Conservation (phyloP, 1,140 invertebrate genomes). For the Pseudomyrmex gracilis region DNA sequence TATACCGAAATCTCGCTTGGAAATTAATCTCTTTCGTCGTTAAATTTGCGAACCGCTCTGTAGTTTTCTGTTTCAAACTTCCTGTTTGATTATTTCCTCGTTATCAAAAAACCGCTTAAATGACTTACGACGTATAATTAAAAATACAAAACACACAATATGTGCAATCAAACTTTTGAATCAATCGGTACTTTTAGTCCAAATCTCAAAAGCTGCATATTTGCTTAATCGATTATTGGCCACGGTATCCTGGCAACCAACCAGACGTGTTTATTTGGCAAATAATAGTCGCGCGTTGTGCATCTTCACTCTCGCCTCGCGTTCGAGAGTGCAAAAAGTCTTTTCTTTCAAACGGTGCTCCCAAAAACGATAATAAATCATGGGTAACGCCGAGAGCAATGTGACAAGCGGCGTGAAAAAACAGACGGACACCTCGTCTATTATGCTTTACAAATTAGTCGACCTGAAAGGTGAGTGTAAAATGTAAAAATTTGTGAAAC, state of each 20-base stretch:
- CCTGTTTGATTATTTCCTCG: not conserved
- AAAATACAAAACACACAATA: not conserved
- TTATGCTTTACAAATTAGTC: conserved; percentile 93
- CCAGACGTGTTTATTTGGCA: conserved; percentile 11
- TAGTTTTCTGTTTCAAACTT: conserved; percentile 22
- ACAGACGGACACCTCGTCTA: conserved; percentile 93
- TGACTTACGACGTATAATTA: not conserved
- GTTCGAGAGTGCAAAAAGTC: conserved; percentile 5
- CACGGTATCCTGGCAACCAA: conserved; percentile 56
- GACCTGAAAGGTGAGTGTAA: conserved; percentile 92
- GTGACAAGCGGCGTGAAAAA: conserved; percentile 96
- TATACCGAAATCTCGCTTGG: not conserved
- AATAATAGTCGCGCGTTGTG: not conserved
- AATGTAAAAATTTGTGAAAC: not conserved
- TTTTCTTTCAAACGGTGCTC: not conserved
- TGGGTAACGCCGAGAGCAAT: conserved; percentile 97
- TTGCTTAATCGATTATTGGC: conserved; percentile 62
- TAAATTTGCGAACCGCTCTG: not conserved
- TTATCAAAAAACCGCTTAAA: not conserved
- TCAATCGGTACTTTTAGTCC: not conserved
- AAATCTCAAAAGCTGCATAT: not conserved
- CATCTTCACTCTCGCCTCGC: not conserved
- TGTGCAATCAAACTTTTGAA: not conserved
- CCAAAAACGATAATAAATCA: conserved; percentile 82
- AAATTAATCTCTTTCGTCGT: conserved; percentile 21